Conservation (phyloP, 2,113 vertebrate genomes). For the Rhinoptilus africanus region DNA sequence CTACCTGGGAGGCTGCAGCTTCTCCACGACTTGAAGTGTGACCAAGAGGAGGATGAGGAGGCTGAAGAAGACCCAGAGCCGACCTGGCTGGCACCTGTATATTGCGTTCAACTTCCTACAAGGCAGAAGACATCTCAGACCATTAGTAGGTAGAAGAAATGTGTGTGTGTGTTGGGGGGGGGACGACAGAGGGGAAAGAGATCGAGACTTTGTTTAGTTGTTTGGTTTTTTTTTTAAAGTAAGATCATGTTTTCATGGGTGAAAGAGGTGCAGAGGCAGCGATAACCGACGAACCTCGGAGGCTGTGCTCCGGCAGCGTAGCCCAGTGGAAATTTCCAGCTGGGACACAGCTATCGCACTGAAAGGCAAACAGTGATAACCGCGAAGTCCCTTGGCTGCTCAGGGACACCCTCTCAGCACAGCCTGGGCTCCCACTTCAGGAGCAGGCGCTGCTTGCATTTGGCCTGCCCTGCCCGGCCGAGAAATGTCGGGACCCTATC, state of each 20-base stretch:
- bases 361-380: constrained; percentile 28
- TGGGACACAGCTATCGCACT: not conserved
- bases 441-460: not conserved
- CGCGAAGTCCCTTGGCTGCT: not conserved
- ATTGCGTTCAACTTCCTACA: constrained; percentile 42
- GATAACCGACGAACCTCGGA: not conserved
- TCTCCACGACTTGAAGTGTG: constrained; percentile 24
- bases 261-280: not conserved
- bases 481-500: not conserved
- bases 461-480: not conserved
- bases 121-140: not conserved
- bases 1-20: constrained; percentile 40
- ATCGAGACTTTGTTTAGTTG: not conserved
- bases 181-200: not conserved
- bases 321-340: constrained; percentile 37
- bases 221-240: not conserved
- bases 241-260: not conserved
- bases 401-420: fast-evolving
- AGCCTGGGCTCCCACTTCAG: not conserved
- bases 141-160: not conserved
- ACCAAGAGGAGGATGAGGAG: constrained; percentile 50
- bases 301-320: not conserved
- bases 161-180: too few species aligned
- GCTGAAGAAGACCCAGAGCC: constrained; percentile 53
- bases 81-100: constrained; percentile 37